Evolutionary conservation across 2,797 vertebrate genomes (phyloP), one percentile per base, ranked within the genome.

Genomic region (Distichodus sexfasciatus): DNA sequence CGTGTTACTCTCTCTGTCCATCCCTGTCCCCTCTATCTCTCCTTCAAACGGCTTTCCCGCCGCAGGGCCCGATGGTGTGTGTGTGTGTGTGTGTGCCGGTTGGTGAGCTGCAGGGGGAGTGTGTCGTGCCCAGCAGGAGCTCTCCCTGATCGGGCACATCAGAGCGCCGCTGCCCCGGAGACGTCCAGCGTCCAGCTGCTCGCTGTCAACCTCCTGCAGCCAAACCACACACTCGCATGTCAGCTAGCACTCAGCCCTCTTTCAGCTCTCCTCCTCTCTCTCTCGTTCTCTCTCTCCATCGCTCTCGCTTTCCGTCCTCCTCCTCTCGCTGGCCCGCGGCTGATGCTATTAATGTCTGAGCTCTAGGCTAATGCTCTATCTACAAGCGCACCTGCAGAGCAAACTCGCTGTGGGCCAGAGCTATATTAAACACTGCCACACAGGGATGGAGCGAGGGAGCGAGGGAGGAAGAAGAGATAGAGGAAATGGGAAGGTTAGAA

Each of bases 221-320:
- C 67, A 58, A n/a, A 29, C 50, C 53, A 63, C 12, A 38, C 19
- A 38, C 26, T 43, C 40, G 14, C 33, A 19, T 24, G 31, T 24
- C 12, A 66, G n/a, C n/a, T 43, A 29, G 19, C 44, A 17, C 46
- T 79, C 78, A 84, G 76, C 78, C 80, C 82, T 17, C 12, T 54
- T 38, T 61, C 29, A 5, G 3, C 36, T 7, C n/a, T 61, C 51
- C 28, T 23, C n/a, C 19, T 17, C 40, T 68, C 53, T n/a, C 19
- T 15, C 3, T 10, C 43, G 33, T n/a, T 31, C 29, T 33, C 8
- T 43, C 28, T 33, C n/a, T n/a, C n/a, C n/a, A n/a, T n/a, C n/a
- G n/a, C n/a, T n/a, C n/a, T n/a, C n/a, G n/a, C n/a, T n/a, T n/a
- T n/a, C n/a, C n/a, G n/a, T n/a, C n/a, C n/a, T n/a, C 41, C 54